Evolutionary conservation across 2,888 invertebrate species (phyloP), one percentile per base, ranked within the genome.

Genomic region (Drosophila planitibia): DNA sequence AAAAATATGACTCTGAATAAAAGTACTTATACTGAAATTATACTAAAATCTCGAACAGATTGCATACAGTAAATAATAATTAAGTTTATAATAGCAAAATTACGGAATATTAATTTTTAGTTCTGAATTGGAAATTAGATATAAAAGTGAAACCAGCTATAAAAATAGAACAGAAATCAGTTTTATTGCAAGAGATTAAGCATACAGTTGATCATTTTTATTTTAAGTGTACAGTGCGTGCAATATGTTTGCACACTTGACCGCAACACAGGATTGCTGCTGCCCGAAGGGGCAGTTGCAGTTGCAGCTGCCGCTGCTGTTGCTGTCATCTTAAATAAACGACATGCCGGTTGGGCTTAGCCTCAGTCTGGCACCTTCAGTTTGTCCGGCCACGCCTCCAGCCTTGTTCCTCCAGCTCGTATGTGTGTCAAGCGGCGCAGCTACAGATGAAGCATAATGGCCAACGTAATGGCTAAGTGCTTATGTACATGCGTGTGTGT

Each of bases 241-340:
- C 75, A 75, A 83, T 82, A 77, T 85, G 89, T 85, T 87, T 73
- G 79, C 74, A 81, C 74, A 77, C 79, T 86, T 86, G 81, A 79
- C 85, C 87, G 74, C 87, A 84, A 74, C 63, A 68, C 65, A 70
- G 71, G 60, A 67, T 76, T 72, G 71, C 55, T 61, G 68, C 54
- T 39, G 59, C 55, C 47, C 49, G n/a, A 19, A 44, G 33, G 66
- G 39, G 28, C 51, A 44, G 62, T 52, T 68, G 70, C 51, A 59
- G 54, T 32, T 60, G 66, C 51, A 30, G 72, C n/a, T 22, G 47
- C 51, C 22, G 61, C 51, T 51, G 52, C 69, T 81, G 87, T 59
- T 66, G 73, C 87, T 89, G 87, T 89, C 87, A 89, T 85, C 87
- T 87, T 87, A 82, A 89, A 87, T 89, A 87, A 87, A 87, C 82